Conservation (phyloP, 2,888 invertebrate genomes). For the Yponomeuta sedellus region DNA sequence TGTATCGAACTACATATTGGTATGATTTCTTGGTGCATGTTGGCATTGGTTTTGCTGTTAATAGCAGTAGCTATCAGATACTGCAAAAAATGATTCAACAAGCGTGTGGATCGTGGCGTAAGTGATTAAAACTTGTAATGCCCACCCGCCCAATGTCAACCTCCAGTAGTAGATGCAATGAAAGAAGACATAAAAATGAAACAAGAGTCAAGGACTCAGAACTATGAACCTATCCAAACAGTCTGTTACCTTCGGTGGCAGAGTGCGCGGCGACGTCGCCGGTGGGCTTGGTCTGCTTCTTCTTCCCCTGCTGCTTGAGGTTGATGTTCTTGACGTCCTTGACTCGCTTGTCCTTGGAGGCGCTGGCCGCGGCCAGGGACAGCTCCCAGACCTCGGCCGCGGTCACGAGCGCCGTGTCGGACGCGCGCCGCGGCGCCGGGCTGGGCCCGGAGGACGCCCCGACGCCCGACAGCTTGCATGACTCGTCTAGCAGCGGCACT, state of each 20-base stretch:
- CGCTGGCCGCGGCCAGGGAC: constrained; percentile 90
- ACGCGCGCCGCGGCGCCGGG: constrained; percentile 78
- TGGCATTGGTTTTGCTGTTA: no score
- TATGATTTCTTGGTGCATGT: no score
- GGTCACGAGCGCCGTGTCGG: constrained; percentile 87
- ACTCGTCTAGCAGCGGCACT: constrained; percentile 56
- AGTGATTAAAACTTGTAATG: no score
- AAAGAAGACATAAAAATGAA: no score
- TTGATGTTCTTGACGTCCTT: constrained; percentile 86
- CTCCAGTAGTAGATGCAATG: no score
- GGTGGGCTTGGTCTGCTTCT: constrained; percentile 45
- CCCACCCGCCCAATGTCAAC: no score
- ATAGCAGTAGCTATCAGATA: no score
- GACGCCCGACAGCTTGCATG: constrained; percentile 31
- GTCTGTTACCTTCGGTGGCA: constrained; percentile 42
- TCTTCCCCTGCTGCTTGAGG: constrained; percentile 62
- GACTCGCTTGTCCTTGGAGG: constrained; percentile 91
- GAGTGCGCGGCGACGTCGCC: constrained; percentile 42
- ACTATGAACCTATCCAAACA: background rate
- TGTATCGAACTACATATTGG: no score
- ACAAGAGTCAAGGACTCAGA: no score
- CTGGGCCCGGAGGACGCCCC: constrained; percentile 48
- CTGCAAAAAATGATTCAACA: no score
- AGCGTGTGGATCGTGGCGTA: no score
- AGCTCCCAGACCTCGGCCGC: constrained; percentile 86